Base-by-base conservation (phyloP, 2,113 vertebrate species). In the Bubo scandiacus region DNA sequence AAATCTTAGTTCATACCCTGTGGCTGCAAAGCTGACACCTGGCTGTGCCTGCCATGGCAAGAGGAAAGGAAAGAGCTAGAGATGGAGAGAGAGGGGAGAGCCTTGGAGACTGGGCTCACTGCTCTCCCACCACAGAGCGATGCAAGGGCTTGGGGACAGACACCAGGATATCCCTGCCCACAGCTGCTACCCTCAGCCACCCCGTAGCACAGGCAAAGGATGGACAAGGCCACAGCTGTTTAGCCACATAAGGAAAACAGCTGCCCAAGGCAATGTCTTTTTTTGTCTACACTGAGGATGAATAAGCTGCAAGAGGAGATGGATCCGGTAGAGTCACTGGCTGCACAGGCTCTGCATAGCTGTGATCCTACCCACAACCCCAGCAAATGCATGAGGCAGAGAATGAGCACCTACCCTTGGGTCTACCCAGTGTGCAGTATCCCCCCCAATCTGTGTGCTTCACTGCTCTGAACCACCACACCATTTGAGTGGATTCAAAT, bases 391-490 rank as follows among this genome's bases (percentile, higher is more conserved):
- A 59, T 36, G 8, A 68, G 34, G 27, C 51, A n/a, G 29, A 66
- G 57, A 67, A 26, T 1, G 0, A 91, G 26, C 18, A 20, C 14
- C 47, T 43, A 4, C 12, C 23, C 36, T 20, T 51, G 32, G n/a
- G 32, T 51, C 32, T 47, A 12, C 26, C 18, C 66, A 36, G 26
- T 32, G 16, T 1, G 32, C 38, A 59, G 59, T 11, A 36, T 17
- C 27, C 51, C 8, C 12, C 36, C 49, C 62, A 29, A 2, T 1
- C 10, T 7, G 5, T 2, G 7, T 4, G 1, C 32, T 34, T 49
- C 36, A 30, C 8, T 36, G 13, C 47, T 63, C 61, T 27, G 7
- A 10, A 79, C 25, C 22, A 3, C 29, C 7, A 2, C 6, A 71
- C 13, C 23, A 4, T 6, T n/a, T 9, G 29, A 61, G 34, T 2